Evolutionary conservation across 2,113 vertebrate species (phyloP), one percentile per base, ranked within the genome.

Genomic region (Nymphicus hollandicus): DNA sequence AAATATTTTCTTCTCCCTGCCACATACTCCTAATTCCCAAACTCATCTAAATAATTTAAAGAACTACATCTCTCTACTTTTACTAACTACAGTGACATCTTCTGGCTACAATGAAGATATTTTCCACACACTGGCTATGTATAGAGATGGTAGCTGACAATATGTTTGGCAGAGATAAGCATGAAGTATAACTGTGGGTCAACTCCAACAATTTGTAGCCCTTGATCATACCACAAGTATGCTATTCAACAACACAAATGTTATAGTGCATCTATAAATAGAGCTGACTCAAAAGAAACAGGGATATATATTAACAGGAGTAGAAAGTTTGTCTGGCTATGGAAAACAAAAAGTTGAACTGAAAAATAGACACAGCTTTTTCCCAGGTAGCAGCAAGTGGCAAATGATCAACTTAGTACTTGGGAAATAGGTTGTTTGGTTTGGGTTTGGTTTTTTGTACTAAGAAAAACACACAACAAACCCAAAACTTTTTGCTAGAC

Each of bases 81-180:
- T 61, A 41, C 56, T 92, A 76, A 44, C 96, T 86, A 66, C 68
- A 96, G 93, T 96, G 95, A 93, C 95, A 96, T 53, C 95, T 95
- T 72, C 95, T 96, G 95, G 93, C 58, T 81, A 35, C 1, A 1
- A 22, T 9, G 63, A 63, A 81, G 87, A 47, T 80, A 53, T 23
- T 55, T 61, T 64, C 74, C 91, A 89, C 56, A 25, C 0, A 2
- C 4, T 66, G 46, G 35, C 63, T 50, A 7, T 1, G 20, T 53
- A 47, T 16, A 63, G 74, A 91, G 77, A 78, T 63, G 58, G 68
- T 31, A 93, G 61, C 64, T 90, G 81, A 79, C 58, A 73, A 52
- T 8, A 22, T 76, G 77, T 46, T 74, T 73, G 94, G 86, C 73
- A 88, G 41, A 94, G 72, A 81, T 46, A 68, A 87, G 46, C 52